A percentile compares a stretch with the other conserved stretches of the same genome.
These are phyloP conservation scores for Cololabis saira DNA, from an alignment of 2,113 vertebrate species.

Conservation along the genomic window DNA sequence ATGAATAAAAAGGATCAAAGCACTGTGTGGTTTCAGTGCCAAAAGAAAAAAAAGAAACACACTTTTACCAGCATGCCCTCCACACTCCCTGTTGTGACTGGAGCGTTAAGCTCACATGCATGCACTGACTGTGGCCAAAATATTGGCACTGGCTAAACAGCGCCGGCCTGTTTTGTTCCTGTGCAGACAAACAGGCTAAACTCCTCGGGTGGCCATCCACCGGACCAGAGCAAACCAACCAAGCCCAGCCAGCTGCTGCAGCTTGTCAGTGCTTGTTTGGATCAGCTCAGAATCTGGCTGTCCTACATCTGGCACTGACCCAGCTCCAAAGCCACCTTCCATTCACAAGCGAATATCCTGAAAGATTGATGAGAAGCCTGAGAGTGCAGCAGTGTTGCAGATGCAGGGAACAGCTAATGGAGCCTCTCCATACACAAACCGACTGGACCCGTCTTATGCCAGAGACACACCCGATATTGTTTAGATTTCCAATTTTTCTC, in stretches of 20 bases:
- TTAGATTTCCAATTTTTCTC: slow-evolving; percentile 12
- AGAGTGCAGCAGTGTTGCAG: slow-evolving; percentile 19
- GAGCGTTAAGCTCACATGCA: slow-evolving; percentile 48
- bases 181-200: slow-evolving; percentile 58
- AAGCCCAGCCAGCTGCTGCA: slow-evolving; percentile 37
- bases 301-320: slow-evolving; percentile 32
- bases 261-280: slow-evolving; percentile 48
- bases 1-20: slow-evolving; percentile 65
- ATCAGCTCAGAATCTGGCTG: slow-evolving; percentile 45
- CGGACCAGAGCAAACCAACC: slow-evolving; percentile 46
- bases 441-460: slow-evolving; percentile 24
- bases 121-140: slow-evolving; percentile 47
- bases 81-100: slow-evolving; percentile 41
- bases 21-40: slow-evolving; percentile 56
- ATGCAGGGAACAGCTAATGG: slow-evolving; percentile 57
- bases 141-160: slow-evolving; percentile 27
- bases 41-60: slow-evolving; percentile 15
- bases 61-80: slow-evolving; percentile 57
- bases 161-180: slow-evolving; percentile 47
- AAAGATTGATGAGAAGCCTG: slow-evolving; percentile 68
- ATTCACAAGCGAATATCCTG: slow-evolving; percentile 42
- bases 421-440: slow-evolving; percentile 25
- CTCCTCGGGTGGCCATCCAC: slow-evolving; percentile 47
- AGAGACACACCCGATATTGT: slow-evolving; percentile 23
- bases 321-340: slow-evolving; percentile 42